Evolutionary conservation across 2,888 invertebrate species (phyloP).

Genomic region (Cerastis rubricosa): DNA sequence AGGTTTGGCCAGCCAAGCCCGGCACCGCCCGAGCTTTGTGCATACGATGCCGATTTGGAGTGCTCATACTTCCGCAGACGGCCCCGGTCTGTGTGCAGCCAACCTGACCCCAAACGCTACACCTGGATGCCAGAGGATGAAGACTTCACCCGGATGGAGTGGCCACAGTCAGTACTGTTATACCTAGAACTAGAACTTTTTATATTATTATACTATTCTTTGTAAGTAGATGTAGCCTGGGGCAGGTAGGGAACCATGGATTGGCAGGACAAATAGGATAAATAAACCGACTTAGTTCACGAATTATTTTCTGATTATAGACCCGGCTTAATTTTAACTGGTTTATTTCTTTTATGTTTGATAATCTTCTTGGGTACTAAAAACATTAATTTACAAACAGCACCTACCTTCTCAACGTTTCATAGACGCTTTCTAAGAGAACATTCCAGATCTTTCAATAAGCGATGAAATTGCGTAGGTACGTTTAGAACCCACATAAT

Average conservation of each 20-base stretch:
- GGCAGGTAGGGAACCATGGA: too few species aligned
- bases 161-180: conserved; percentile 90
- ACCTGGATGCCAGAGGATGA: conserved; percentile 95
- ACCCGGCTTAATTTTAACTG: not conserved
- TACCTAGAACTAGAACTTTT: conserved; percentile 21
- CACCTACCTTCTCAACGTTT: not conserved
- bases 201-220: not conserved
- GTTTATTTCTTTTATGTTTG: not conserved
- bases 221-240: not conserved
- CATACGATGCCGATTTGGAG: conserved; percentile 94
- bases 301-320: too few species aligned
- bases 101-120: conserved; percentile 94
- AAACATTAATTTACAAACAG: not conserved
- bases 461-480: conserved; percentile 4
- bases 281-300: not conserved
- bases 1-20: conserved; percentile 92
- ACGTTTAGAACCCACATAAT: not conserved
- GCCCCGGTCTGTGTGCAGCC: conserved; percentile 94
- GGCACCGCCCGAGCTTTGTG: conserved; percentile 91
- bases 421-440: not conserved
- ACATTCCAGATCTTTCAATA: conserved; percentile 24
- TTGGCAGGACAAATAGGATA: not conserved
- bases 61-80: conserved; percentile 95
- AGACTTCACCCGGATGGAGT: conserved; percentile 93
- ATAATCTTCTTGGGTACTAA: not conserved